phyloP scores from a whole-genome alignment of 1,140 invertebrate species.

The Drosophila pallidifrons region DNA sequence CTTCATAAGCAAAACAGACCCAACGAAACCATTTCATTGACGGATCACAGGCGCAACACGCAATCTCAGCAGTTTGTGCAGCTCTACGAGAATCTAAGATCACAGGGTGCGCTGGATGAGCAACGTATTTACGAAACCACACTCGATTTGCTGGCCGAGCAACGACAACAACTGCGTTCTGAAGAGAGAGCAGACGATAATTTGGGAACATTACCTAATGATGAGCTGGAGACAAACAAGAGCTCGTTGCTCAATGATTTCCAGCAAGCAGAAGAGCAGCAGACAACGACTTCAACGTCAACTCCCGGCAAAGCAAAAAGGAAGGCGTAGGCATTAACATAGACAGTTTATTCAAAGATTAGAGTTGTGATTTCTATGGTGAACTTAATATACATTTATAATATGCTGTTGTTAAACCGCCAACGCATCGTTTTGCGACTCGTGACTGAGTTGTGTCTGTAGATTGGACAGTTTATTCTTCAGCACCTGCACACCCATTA shows the following conservation, averaged over 20 bases:
- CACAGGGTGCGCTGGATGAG: conserved; percentile 85
- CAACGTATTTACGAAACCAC: conserved; percentile 85
- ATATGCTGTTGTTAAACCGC: conserved; percentile 86
- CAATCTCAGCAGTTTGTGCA: conserved; percentile 87
- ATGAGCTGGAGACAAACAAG: conserved; percentile 21
- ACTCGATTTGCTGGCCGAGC: conserved; percentile 83
- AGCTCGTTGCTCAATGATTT: conserved; percentile 61
- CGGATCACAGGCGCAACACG: conserved; percentile 85
- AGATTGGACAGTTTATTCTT: conserved; percentile 98
- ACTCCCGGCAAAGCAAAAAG: conserved; percentile 44
- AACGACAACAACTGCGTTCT: conserved; percentile 48
- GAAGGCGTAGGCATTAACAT: conserved; percentile 65
- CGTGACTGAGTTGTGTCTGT: conserved; percentile 95
- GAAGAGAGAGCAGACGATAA: conserved; percentile 39
- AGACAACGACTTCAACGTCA: not conserved
- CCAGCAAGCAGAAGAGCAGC: conserved; percentile 51
- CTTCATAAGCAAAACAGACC: conserved; percentile 87
- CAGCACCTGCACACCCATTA: conserved; percentile 95
- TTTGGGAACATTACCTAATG: not conserved
- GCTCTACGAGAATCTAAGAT: conserved; percentile 86
- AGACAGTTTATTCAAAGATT: conserved; percentile 74
- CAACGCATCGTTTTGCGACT: conserved; percentile 93
- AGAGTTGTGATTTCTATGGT: conserved; percentile 38
- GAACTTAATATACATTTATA: conserved; percentile 54
- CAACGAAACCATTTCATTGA: conserved; percentile 86